These are phyloP conservation scores for Atopsyche davidsoni DNA, from an alignment of 1,140 invertebrate genomes.

Conservation along the genomic window DNA sequence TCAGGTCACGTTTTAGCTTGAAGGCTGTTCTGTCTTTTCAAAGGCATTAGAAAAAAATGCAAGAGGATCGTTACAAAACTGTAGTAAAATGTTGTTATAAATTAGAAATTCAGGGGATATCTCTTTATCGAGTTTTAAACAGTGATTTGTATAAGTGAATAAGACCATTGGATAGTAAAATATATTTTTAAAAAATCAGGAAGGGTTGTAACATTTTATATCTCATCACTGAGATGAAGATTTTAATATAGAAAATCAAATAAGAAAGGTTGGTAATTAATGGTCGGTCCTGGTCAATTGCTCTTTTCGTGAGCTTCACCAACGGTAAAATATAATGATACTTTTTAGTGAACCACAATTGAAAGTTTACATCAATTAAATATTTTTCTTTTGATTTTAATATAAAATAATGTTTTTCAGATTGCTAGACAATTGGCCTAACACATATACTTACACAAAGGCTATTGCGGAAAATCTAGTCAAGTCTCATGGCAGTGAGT, in stretches of 20 bases:
- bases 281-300: neutral
- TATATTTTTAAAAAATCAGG: too few relatives aligned
- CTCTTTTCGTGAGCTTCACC: too few relatives aligned
- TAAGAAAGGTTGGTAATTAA: neutral
- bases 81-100: too few relatives aligned
- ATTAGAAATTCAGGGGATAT: too few relatives aligned
- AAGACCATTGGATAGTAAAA: too few relatives aligned
- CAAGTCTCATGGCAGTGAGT: slow-evolving; percentile 41
- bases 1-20: too few relatives aligned
- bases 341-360: neutral
- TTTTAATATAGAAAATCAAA: neutral
- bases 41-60: too few relatives aligned
- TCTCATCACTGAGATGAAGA: neutral
- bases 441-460: slow-evolving; percentile 70
- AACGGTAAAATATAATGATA: too few relatives aligned
- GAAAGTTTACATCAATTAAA: neutral
- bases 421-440: slow-evolving; percentile 61
- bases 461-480: slow-evolving; percentile 60
- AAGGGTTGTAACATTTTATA: neutral
- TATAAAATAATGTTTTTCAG: slow-evolving; percentile 34
- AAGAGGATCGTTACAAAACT: too few relatives aligned
- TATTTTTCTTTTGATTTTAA: neutral
- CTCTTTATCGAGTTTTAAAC: too few relatives aligned
- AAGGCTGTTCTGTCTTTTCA: too few relatives aligned
- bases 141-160: too few relatives aligned